These are phyloP conservation scores for Falco cherrug DNA, from an alignment of 2,797 vertebrate species.

Conservation along the genomic window DNA sequence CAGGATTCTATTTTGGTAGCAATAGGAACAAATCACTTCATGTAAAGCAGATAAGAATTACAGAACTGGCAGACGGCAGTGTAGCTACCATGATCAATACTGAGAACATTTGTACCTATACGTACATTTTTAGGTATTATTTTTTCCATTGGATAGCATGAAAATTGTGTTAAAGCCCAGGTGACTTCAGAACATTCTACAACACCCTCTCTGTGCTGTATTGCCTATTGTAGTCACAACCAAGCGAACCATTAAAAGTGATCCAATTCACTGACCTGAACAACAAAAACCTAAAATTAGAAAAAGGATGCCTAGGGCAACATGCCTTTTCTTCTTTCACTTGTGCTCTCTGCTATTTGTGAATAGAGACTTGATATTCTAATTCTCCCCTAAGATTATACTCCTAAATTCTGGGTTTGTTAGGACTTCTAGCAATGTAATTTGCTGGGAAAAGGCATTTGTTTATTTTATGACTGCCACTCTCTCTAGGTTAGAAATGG, in stretches of 20 bases:
- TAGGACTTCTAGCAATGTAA: neutral
- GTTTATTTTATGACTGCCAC: conserved; percentile 10
- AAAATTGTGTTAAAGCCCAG: neutral
- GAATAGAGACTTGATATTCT: neutral
- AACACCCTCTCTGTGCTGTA: neutral
- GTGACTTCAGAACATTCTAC: neutral
- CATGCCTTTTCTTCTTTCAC: neutral
- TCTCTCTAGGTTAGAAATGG: neutral
- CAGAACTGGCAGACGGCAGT: neutral
- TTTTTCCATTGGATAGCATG: neutral
- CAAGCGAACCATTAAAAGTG: conserved; percentile 24
- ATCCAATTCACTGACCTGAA: conserved; percentile 44
- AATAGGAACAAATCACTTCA: neutral
- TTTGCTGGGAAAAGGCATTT: neutral
- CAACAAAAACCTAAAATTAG: conserved; percentile 26
- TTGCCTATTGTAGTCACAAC: neutral
- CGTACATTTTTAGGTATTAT: neutral
- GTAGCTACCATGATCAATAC: neutral
- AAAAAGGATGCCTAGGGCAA: conserved; percentile 15
- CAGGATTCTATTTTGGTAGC: neutral
- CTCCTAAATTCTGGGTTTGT: neutral
- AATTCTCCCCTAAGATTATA: neutral
- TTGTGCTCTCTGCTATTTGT: neutral
- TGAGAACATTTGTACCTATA: neutral
- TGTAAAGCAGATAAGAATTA: neutral